Percentiles rank a stretch among this genome's conserved stretches.
phyloP scores from a whole-genome alignment of 2,113 vertebrate genomes.

The Penelope pileata region DNA sequence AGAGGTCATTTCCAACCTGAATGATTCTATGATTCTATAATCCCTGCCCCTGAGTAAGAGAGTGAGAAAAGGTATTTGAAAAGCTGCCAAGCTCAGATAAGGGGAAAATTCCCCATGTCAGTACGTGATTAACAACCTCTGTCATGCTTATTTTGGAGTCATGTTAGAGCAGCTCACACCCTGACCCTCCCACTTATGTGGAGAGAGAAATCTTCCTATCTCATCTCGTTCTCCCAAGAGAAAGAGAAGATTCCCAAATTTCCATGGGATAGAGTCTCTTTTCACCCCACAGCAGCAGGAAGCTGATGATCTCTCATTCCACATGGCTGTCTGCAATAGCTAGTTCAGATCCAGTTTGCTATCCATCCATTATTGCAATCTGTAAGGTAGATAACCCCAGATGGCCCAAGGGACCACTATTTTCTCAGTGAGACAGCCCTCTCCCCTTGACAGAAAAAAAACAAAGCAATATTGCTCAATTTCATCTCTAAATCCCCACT shows the following conservation, averaged over 20 bases:
- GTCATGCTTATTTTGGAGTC: neutral
- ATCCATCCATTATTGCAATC: neutral
- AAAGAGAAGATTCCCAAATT: neutral
- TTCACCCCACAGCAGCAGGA: neutral
- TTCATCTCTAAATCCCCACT: neutral
- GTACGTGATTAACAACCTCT: neutral
- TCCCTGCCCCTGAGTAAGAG: neutral
- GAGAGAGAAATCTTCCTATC: neutral
- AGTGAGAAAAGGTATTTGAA: neutral
- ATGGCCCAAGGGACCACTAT: neutral
- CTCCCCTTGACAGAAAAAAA: neutral
- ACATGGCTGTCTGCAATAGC: neutral
- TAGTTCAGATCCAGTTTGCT: neutral
- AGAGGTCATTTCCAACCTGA: too few relatives aligned
- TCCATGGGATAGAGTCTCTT: neutral
- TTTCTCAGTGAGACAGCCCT: neutral
- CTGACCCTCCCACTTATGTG: rapidly evolving
- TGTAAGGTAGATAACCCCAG: too few relatives aligned
- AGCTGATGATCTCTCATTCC: neutral
- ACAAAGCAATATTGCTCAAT: neutral
- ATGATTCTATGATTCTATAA: too few relatives aligned
- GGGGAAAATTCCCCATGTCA: neutral
- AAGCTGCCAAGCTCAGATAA: neutral
- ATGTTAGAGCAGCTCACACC: rapidly evolving
- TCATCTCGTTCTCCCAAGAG: neutral